Conservation (phyloP, 2,113 vertebrate species). For the Erpornis zantholeuca region DNA sequence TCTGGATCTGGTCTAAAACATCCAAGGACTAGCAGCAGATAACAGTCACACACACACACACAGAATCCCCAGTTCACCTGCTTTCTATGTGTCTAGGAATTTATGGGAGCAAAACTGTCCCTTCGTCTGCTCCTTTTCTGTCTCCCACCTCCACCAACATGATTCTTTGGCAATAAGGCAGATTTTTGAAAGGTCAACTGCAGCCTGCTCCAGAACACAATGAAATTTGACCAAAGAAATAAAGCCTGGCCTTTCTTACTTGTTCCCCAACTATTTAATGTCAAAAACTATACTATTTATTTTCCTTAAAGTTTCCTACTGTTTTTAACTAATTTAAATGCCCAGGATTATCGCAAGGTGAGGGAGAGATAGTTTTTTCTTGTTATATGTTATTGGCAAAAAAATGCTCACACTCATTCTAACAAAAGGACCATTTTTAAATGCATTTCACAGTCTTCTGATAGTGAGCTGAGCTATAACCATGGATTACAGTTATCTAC, state of each 20-base stretch:
- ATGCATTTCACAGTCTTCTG: background rate
- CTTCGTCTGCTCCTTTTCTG: background rate
- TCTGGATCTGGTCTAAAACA: background rate
- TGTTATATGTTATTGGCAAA: background rate
- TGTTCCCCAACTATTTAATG: background rate
- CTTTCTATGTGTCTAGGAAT: background rate
- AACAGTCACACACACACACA: background rate
- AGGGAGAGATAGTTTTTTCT: background rate
- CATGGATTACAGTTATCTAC: background rate
- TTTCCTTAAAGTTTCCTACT: background rate
- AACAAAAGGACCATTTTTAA: background rate
- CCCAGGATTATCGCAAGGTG: background rate
- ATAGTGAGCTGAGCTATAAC: background rate
- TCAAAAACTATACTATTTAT: background rate
- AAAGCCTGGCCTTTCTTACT: background rate
- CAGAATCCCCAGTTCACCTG: background rate
- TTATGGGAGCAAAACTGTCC: background rate
- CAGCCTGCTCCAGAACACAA: background rate
- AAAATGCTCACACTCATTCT: background rate
- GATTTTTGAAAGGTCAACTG: background rate
- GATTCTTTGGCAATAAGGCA: background rate
- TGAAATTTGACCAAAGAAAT: background rate
- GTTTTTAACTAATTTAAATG: background rate
- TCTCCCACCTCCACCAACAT: background rate
- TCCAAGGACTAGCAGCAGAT: background rate